Conservation (phyloP, 2,797 vertebrate species). For the Pseudomugil gertrudae region DNA sequence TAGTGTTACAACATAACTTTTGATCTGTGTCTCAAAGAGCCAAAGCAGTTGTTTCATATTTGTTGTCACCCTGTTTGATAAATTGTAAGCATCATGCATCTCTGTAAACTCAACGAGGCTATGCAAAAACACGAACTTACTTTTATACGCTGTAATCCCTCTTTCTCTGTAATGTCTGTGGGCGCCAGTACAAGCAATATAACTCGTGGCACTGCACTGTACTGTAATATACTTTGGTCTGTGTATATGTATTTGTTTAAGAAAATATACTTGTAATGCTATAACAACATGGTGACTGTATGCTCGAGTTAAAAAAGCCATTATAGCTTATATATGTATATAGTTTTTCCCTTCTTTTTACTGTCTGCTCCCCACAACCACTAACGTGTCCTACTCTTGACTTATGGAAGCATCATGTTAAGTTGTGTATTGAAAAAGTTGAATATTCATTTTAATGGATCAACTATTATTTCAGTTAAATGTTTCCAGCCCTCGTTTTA, state of each 20-base stretch:
- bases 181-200: conserved; percentile 78
- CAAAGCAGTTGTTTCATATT: conserved; percentile 61
- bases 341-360: not conserved
- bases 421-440: conserved; percentile 32
- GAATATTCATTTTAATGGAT: conserved; percentile 43
- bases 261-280: conserved; percentile 51
- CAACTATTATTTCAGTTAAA: conserved; percentile 16
- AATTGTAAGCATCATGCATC: conserved; percentile 51
- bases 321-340: conserved; percentile 41
- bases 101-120: conserved; percentile 77
- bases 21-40: conserved; percentile 53
- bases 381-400: conserved; percentile 45
- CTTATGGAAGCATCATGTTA: conserved; percentile 39
- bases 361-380: conserved; percentile 43
- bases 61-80: not conserved
- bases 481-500: conserved; percentile 12
- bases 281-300: conserved; percentile 50
- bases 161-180: conserved; percentile 49
- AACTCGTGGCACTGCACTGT: conserved; percentile 67
- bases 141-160: conserved; percentile 75
- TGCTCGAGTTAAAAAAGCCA: conserved; percentile 48
- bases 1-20: conserved; percentile 35
- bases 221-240: conserved; percentile 68
- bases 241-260: conserved; percentile 60
- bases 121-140: conserved; percentile 79